These are phyloP conservation scores for Pimpla rufipes DNA, from an alignment of 2,888 invertebrate genomes.

Conservation along the genomic window DNA sequence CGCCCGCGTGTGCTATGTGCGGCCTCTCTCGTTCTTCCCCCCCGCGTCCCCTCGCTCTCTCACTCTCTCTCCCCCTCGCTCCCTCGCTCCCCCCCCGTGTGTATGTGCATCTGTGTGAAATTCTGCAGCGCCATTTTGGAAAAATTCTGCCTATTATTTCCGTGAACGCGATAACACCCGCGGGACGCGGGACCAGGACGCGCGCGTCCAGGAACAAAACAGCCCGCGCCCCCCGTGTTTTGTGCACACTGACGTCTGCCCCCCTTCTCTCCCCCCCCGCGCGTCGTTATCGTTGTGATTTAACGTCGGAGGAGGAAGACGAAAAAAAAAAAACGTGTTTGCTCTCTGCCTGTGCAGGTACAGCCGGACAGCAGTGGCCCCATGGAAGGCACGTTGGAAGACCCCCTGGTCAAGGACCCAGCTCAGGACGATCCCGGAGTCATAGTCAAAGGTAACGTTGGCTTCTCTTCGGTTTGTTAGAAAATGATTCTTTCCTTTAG, in stretches of 20 bases:
- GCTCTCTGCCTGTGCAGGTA: conserved; percentile 62
- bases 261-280: conserved; percentile 4
- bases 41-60: background rate
- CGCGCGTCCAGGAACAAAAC: conserved; percentile 43
- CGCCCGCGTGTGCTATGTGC: conserved; percentile 25
- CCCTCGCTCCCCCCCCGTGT: background rate
- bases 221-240: background rate
- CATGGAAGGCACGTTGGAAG: conserved; percentile 84
- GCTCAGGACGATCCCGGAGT: conserved; percentile 78
- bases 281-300: background rate
- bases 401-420: conserved; percentile 83
- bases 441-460: conserved; percentile 78
- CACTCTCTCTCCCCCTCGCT: background rate
- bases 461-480: background rate
- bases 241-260: conserved; percentile 33
- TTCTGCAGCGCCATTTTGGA: conserved; percentile 84
- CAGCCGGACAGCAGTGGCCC: conserved; percentile 78
- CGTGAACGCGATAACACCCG: conserved; percentile 65
- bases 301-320: background rate
- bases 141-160: conserved; percentile 79
- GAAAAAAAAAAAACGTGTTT: conserved; percentile 18
- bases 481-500: too few relatives aligned
- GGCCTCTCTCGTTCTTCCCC: conserved; percentile 2
- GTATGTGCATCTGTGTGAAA: conserved; percentile 74
- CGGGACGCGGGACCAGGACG: conserved; percentile 57